Evolutionary conservation across 2,113 vertebrate genomes (phyloP).

Genomic region (Cheirogaleus medius): DNA sequence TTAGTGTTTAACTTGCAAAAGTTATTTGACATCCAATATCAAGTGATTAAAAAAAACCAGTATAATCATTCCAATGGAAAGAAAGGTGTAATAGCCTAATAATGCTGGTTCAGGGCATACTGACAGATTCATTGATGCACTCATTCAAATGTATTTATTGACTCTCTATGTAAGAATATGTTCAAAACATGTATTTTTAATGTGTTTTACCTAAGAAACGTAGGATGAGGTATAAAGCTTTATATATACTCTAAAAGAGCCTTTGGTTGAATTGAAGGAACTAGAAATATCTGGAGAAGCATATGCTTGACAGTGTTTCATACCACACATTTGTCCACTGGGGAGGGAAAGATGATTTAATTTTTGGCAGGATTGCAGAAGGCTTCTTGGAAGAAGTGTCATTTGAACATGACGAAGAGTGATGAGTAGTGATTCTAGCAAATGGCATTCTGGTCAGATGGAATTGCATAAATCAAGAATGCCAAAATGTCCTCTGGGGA

Average conservation of each 20-base stretch:
- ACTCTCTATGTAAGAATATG: neutral
- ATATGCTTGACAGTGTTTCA: neutral
- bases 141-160: neutral
- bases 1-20: constrained; percentile 18
- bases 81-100: neutral
- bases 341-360: neutral
- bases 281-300: neutral
- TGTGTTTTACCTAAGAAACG: neutral
- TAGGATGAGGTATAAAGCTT: neutral
- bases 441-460: neutral
- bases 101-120: neutral
- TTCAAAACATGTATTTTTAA: neutral
- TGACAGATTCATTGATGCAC: neutral
- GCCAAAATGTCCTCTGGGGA: neutral
- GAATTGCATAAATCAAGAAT: neutral
- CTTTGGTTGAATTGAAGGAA: neutral
- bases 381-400: neutral
- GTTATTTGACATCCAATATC: neutral
- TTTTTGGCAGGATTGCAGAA: neutral
- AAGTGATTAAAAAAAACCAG: neutral
- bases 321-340: neutral
- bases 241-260: neutral
- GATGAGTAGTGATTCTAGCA: neutral
- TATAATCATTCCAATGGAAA: neutral
- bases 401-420: neutral